Evolutionary conservation across 2,797 vertebrate genomes (phyloP).

Genomic region (Prunella strophiata): DNA sequence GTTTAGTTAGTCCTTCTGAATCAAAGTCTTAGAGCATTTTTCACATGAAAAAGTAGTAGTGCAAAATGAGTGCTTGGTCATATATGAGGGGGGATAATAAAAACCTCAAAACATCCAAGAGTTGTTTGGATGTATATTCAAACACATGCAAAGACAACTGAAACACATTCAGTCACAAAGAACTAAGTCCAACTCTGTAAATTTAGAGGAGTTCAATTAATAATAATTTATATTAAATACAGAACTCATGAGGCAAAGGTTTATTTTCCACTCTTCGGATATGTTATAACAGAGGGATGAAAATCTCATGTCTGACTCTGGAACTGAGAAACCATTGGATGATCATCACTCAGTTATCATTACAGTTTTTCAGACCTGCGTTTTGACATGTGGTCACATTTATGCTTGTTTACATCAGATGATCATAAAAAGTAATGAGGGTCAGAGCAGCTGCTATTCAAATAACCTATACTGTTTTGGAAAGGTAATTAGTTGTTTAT

Average conservation of each 20-base stretch:
- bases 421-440: neutral
- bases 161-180: neutral
- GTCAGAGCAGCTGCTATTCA: neutral
- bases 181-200: neutral
- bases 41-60: neutral
- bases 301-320: neutral
- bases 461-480: neutral
- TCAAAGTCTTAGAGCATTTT: neutral
- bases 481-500: neutral
- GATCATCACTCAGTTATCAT: neutral
- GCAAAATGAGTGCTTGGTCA: neutral
- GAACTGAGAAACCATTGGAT: neutral
- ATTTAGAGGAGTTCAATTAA: neutral
- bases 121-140: neutral
- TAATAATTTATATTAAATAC: neutral
- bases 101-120: neutral
- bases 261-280: neutral
- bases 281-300: neutral
- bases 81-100: rapidly evolving
- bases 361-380: neutral
- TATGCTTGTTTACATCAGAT: neutral
- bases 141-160: neutral
- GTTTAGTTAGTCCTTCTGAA: neutral
- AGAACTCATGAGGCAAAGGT: neutral
- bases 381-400: neutral